Base-by-base conservation (phyloP, 2,888 invertebrate genomes). In the Ennomos erosarius region DNA sequence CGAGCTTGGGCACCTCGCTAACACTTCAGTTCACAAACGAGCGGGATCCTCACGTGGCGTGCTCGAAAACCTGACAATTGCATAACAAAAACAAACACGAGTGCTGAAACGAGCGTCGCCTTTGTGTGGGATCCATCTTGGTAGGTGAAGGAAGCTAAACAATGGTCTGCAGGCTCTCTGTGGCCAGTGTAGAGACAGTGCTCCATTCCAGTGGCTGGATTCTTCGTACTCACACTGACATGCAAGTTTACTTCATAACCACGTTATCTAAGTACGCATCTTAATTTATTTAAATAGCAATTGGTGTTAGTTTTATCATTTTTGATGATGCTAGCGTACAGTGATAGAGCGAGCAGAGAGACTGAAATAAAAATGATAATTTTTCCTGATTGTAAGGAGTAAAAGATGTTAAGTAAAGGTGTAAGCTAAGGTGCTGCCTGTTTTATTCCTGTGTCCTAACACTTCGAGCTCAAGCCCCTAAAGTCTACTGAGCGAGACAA, bases 91-190 rank as follows among this genome's bases (percentile, higher is more conserved):
- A 88, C 87, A 90, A 88, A 88, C 83, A 86, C 82, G 78, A 86
- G 83, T 86, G 87, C 75, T 75, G 84, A 84, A 85, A 87, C 88
- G 84, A 86, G 84, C 83, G 77, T 76, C 72, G 82, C 83, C 85
- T 91, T 90, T 90, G 90, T 90, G 81, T 79, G 79, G 80, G 79
- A 87, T 85, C 81, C 83, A 78, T 86, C 85, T 88, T 88, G 82
- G 83, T 82, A 87, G 87, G 87, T 90, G 89, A 87, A 90, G 88
- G 84, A 87, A 89, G 84, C 88, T 87, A 89, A 89, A 91, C 91
- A 90, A 90, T 90, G 79, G 85, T 76, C 76, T 81, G 81, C 78
- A 78, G 81, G 81, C 82, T 81, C 81, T 85, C 82, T 75, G 76
- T 77, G 74, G 73, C 40, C 46, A 37, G 10, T 46, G 44, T 34